Percentiles rank a stretch among this genome's conserved stretches.
Evolutionary conservation across 2,888 invertebrate species (phyloP).

Genomic region (Sinhomidia bicolor): DNA sequence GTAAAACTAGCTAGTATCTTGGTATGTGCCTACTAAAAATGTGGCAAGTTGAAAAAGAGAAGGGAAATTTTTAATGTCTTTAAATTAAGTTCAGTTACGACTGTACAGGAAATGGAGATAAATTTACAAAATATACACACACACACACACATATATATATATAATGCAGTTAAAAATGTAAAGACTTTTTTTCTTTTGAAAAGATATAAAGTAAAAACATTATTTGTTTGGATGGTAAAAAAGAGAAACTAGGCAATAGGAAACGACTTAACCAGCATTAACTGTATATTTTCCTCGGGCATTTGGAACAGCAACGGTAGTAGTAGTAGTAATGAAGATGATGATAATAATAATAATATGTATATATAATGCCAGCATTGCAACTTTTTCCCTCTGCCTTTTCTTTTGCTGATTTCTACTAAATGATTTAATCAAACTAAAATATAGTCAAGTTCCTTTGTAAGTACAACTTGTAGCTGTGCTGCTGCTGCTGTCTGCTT

Average conservation of each 20-base stretch:
- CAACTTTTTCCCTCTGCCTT: neutral
- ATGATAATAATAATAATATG: too few relatives aligned
- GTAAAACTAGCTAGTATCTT: too few relatives aligned
- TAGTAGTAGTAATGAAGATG: neutral
- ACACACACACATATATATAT: too few relatives aligned
- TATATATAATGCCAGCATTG: neutral
- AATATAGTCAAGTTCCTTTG: neutral
- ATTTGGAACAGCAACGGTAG: neutral
- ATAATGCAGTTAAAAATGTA: neutral
- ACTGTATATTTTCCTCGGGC: too few relatives aligned
- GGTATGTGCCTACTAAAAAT: too few relatives aligned
- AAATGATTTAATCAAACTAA: slow-evolving; percentile 21
- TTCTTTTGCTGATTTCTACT: slow-evolving; percentile 13
- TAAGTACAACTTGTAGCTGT: neutral
- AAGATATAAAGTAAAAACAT: neutral
- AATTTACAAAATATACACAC: too few relatives aligned
- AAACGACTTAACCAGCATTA: neutral
- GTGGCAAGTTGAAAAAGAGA: too few relatives aligned
- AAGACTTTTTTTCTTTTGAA: neutral
- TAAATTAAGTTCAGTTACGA: slow-evolving; percentile 15
- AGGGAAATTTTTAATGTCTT: too few relatives aligned
- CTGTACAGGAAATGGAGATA: too few relatives aligned
- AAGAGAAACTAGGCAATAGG: neutral
- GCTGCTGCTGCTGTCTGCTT: neutral
- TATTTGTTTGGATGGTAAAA: too few relatives aligned